Conservation (phyloP, 2,797 vertebrate species). For the Dermochelys coriacea region DNA sequence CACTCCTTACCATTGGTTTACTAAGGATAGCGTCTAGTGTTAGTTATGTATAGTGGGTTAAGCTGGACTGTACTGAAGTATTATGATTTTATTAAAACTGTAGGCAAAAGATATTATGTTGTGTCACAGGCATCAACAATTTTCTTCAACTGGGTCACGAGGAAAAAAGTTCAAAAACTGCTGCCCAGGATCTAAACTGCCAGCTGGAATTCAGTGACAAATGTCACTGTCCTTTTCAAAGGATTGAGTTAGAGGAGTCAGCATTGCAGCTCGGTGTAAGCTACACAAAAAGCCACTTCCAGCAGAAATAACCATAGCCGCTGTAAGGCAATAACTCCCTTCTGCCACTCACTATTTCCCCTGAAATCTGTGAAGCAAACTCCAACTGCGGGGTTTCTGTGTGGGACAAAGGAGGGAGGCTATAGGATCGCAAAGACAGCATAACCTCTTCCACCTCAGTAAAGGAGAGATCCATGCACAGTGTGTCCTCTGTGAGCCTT, state of each 20-base stretch:
- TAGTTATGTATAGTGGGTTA: no score
- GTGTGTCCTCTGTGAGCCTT: neutral
- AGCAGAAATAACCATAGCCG: constrained; percentile 34
- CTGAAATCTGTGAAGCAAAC: neutral
- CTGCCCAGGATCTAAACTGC: neutral
- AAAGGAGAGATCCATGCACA: neutral
- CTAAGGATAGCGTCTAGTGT: no score
- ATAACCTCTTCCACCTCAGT: neutral
- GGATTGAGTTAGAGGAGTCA: constrained; percentile 27
- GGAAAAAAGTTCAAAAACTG: no score
- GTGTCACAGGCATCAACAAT: no score
- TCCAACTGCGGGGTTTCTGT: neutral
- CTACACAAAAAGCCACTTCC: constrained; percentile 18
- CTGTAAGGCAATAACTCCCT: accelerated
- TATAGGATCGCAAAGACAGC: neutral
- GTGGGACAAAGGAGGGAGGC: neutral
- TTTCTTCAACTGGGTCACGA: no score
- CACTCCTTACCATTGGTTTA: no score
- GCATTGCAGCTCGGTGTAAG: neutral
- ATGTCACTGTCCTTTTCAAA: constrained; percentile 17
- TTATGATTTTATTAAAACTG: no score
- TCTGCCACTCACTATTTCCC: neutral
- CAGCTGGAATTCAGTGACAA: neutral
- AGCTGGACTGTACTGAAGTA: no score
- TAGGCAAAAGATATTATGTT: no score